Evolutionary conservation across 1,140 invertebrate species (phyloP).

Genomic region (Lepidurus arcticus): DNA sequence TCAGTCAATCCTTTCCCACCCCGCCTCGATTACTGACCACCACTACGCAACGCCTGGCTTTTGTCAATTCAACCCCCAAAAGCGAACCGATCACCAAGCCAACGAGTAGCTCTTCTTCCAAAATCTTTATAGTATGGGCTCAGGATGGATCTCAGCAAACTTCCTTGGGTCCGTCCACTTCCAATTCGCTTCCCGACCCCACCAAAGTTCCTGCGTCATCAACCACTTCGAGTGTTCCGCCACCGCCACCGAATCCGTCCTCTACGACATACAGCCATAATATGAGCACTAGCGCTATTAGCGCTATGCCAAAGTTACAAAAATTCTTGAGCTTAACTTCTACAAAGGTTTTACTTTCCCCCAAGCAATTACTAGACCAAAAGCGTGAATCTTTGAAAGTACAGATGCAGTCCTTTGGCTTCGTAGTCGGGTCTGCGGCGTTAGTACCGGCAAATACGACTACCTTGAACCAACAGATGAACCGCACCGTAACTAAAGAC

Average conservation of each 20-base stretch:
- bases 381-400: background rate
- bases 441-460: background rate
- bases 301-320: background rate
- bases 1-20: background rate
- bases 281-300: background rate
- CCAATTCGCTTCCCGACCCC: background rate
- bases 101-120: background rate
- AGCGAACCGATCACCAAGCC: background rate
- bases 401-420: background rate
- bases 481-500: constrained; percentile 29
- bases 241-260: too few species aligned
- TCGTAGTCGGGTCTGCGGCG: background rate
- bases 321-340: background rate
- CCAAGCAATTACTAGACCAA: background rate
- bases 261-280: background rate
- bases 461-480: background rate
- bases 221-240: background rate
- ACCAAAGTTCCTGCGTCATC: background rate
- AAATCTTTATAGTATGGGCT: background rate
- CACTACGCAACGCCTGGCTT: background rate
- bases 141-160: background rate
- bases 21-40: background rate
- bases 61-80: background rate
- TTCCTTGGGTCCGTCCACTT: background rate
- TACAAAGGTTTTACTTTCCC: background rate